phyloP scores from a whole-genome alignment of 2,888 invertebrate genomes.

The Napeogenes sylphis region DNA sequence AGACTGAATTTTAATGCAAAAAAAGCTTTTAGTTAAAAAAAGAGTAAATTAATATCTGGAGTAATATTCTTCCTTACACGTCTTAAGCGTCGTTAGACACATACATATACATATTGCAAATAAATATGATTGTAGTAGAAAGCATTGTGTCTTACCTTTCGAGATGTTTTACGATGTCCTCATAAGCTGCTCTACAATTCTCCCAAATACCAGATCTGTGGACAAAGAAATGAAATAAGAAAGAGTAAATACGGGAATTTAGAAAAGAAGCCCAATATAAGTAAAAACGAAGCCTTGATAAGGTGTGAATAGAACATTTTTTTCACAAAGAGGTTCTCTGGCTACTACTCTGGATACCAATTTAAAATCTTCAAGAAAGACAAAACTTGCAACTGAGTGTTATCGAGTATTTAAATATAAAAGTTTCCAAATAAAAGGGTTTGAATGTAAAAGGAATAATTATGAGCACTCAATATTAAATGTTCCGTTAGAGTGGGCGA shows the following conservation, averaged over 20 bases:
- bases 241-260: slow-evolving; percentile 62
- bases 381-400: slow-evolving; percentile 52
- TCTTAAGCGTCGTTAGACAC: too few species aligned
- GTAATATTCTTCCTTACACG: too few species aligned
- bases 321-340: slow-evolving; percentile 33
- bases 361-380: slow-evolving; percentile 40
- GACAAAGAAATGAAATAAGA: slow-evolving; percentile 50
- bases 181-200: slow-evolving; percentile 95
- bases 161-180: slow-evolving; percentile 96
- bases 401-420: slow-evolving; percentile 57
- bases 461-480: slow-evolving; percentile 77
- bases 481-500: slow-evolving; percentile 70
- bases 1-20: not conserved
- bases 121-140: too few species aligned
- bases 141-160: slow-evolving; percentile 84
- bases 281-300: slow-evolving; percentile 35
- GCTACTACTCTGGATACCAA: slow-evolving; percentile 25
- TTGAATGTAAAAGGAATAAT: slow-evolving; percentile 72
- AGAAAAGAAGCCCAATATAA: slow-evolving; percentile 40
- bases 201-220: slow-evolving; percentile 93
- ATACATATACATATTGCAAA: too few species aligned
- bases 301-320: slow-evolving; percentile 38
- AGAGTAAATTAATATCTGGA: too few species aligned
- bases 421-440: slow-evolving; percentile 65
- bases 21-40: not conserved